Evolutionary conservation across 2,888 invertebrate species (phyloP).

Genomic region (Steinernema carpocapsae): DNA sequence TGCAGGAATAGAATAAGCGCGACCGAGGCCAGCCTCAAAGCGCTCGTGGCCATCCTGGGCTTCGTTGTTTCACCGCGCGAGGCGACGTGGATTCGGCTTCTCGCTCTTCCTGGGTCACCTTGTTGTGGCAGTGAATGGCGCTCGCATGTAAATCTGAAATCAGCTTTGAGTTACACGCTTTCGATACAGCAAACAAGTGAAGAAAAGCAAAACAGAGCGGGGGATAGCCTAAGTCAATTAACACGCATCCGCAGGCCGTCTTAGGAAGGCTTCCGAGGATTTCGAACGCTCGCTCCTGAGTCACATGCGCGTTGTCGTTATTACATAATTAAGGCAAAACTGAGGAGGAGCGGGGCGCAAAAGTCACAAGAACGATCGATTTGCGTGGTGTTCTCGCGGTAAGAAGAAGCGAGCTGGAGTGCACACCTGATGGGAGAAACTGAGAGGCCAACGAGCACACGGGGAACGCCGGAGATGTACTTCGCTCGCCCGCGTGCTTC

Average conservation of each 20-base stretch:
- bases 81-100: neutral
- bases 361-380: too few relatives aligned
- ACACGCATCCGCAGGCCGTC: constrained; percentile 7
- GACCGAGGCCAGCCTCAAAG: constrained; percentile 20
- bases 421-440: constrained; percentile 11
- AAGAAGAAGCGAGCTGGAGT: neutral
- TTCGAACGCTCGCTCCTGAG: neutral
- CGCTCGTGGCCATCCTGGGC: neutral
- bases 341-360: neutral
- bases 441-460: neutral
- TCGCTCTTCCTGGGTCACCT: neutral
- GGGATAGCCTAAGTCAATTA: too few relatives aligned
- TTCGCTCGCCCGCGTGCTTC: neutral
- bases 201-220: too few relatives aligned
- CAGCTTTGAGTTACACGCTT: neutral
- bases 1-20: neutral
- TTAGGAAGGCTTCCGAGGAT: too few relatives aligned
- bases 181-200: too few relatives aligned
- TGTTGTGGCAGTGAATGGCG: constrained; percentile 18
- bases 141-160: constrained; percentile 17
- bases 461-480: too few relatives aligned
- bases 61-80: constrained; percentile 13
- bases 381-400: neutral
- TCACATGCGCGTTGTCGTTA: neutral
- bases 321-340: constrained; percentile 1